Conservation (phyloP, 2,888 invertebrate genomes). For the Pheosia tremula region DNA sequence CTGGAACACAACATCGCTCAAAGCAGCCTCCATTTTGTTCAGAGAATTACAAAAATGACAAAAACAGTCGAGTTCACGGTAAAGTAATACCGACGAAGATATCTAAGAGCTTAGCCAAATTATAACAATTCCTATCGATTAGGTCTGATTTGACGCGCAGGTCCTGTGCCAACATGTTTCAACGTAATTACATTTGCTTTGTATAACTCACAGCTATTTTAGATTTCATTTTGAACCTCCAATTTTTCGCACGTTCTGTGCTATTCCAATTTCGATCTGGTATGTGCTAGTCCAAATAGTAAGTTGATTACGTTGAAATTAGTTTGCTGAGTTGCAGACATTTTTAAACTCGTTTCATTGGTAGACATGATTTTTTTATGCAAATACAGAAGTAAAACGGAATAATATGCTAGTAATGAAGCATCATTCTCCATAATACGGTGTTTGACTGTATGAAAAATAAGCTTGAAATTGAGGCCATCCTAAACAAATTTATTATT, state of each 20-base stretch:
- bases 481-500: too few relatives aligned
- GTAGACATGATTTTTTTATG: background rate
- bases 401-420: too few relatives aligned
- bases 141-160: conserved; percentile 19
- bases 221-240: conserved; percentile 15
- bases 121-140: too few relatives aligned
- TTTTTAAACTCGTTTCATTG: background rate
- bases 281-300: conserved; percentile 10
- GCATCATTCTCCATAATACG: too few relatives aligned
- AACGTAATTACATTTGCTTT: conserved; percentile 56
- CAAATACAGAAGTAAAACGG: background rate
- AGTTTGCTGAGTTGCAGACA: background rate
- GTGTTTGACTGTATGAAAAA: too few relatives aligned
- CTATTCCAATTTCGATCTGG: conserved; percentile 17
- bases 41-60: too few relatives aligned
- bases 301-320: conserved; percentile 1
- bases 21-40: too few relatives aligned
- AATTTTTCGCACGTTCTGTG: conserved; percentile 24
- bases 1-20: too few relatives aligned
- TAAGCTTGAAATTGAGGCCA: too few relatives aligned
- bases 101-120: too few relatives aligned
- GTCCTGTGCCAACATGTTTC: conserved; percentile 41
- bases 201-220: conserved; percentile 28
- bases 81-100: too few relatives aligned
- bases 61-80: too few relatives aligned